Percentiles rank a stretch among this genome's conserved stretches.
Conservation (phyloP, 2,113 vertebrate genomes). For the Ursus arctos region DNA sequence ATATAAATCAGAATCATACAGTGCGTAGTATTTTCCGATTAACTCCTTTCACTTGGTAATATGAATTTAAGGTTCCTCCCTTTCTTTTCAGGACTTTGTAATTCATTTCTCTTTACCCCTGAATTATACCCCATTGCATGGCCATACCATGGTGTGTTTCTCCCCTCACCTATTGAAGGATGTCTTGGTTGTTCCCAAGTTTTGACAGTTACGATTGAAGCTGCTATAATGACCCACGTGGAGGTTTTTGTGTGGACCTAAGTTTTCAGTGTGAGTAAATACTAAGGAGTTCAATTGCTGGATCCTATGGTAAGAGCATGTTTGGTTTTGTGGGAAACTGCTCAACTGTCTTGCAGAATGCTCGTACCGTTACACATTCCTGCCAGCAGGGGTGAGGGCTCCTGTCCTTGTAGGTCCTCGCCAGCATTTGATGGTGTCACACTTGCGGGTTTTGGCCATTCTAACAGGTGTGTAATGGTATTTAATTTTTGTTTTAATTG, state of each 20-base stretch:
- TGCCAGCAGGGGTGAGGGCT: too few relatives aligned
- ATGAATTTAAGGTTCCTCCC: too few relatives aligned
- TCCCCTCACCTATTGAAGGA: not conserved
- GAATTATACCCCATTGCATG: not conserved
- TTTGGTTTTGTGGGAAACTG: not conserved
- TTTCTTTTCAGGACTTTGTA: not conserved
- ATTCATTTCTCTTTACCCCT: not conserved
- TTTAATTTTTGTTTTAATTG: not conserved
- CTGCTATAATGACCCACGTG: not conserved
- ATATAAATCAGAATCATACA: not conserved
- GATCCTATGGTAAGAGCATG: not conserved
- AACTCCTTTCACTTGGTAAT: not conserved
- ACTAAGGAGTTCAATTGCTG: not conserved
- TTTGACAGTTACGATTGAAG: not conserved
- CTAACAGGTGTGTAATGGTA: not conserved
- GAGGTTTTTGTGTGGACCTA: not conserved
- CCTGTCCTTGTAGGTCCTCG: fast-evolving
- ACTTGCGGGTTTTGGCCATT: not conserved
- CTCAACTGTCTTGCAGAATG: not conserved
- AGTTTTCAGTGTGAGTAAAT: not conserved
- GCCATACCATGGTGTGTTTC: not conserved
- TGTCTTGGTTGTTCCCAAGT: not conserved
- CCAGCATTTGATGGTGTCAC: too few relatives aligned
- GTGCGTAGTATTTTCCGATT: not conserved
- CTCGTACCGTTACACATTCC: fast-evolving